phyloP scores from a whole-genome alignment of 2,797 vertebrate genomes.

The Galaxias olidus region DNA sequence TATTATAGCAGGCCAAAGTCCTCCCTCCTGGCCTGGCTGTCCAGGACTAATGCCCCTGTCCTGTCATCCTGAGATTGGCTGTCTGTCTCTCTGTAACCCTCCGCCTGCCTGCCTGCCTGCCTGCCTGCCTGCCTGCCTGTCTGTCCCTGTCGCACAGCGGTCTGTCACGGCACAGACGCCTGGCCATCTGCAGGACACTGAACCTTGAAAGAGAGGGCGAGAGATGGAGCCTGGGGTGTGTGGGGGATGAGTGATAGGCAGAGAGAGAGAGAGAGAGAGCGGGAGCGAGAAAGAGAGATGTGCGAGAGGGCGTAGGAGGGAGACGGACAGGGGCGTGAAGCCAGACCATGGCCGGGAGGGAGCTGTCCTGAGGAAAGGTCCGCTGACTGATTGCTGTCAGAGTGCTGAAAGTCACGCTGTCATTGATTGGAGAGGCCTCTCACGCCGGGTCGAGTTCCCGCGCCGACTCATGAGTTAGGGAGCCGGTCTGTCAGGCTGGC shows the following conservation, averaged over 20 bases:
- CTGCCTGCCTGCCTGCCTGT: neutral
- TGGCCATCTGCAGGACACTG: conserved; percentile 5
- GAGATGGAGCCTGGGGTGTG: neutral
- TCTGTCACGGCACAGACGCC: neutral
- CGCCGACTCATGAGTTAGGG: neutral
- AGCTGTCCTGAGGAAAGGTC: conserved; percentile 19
- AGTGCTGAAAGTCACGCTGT: conserved; percentile 11
- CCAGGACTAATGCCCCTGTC: too few species aligned
- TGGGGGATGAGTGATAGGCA: neutral
- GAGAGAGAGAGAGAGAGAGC: neutral
- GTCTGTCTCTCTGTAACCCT: neutral
- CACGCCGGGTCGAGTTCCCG: neutral
- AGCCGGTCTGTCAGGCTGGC: neutral
- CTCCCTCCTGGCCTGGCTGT: too few species aligned
- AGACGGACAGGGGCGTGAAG: neutral
- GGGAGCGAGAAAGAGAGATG: neutral
- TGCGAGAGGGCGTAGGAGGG: neutral
- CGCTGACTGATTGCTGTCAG: conserved; percentile 22
- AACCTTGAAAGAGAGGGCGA: conserved; percentile 5
- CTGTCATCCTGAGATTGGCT: too few species aligned
- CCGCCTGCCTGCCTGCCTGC: neutral
- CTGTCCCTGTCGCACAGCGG: conserved; percentile 3
- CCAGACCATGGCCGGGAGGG: neutral
- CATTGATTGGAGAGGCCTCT: conserved; percentile 15
- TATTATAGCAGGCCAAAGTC: neutral